Conservation (phyloP, 2,888 invertebrate species). For the Laspeyria flexula region DNA sequence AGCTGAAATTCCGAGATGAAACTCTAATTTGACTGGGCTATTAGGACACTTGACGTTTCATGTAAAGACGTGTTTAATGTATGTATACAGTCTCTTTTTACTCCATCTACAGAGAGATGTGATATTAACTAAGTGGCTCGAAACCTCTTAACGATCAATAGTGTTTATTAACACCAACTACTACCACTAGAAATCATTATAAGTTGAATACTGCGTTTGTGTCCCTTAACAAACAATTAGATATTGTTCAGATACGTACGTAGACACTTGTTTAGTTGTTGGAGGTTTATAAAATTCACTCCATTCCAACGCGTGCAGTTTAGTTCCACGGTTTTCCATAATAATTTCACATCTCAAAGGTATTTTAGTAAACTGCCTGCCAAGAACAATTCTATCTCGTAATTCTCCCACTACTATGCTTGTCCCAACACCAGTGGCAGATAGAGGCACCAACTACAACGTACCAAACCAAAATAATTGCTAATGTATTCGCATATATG, state of each 20-base stretch:
- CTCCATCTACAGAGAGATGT: too few species aligned
- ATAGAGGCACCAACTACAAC: slow-evolving; percentile 74
- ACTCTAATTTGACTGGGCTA: too few species aligned
- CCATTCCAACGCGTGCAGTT: slow-evolving; percentile 83
- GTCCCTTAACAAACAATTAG: too few species aligned
- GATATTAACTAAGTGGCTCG: too few species aligned
- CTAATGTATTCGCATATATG: background rate
- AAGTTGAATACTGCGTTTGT: too few species aligned
- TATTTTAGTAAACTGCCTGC: slow-evolving; percentile 87
- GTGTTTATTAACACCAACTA: too few species aligned
- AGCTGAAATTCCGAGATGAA: too few species aligned
- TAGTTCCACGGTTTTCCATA: slow-evolving; percentile 85
- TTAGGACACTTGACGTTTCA: too few species aligned
- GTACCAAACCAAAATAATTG: slow-evolving; percentile 2
- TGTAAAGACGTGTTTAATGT: too few species aligned
- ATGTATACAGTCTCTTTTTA: too few species aligned
- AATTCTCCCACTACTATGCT: slow-evolving; percentile 88
- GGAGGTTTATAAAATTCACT: slow-evolving; percentile 76
- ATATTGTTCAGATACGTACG: slow-evolving; percentile 57
- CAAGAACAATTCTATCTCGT: slow-evolving; percentile 86
- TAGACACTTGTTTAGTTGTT: slow-evolving; percentile 62
- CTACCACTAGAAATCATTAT: too few species aligned
- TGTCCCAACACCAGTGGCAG: slow-evolving; percentile 88
- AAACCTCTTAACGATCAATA: too few species aligned
- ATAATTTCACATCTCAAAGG: slow-evolving; percentile 69